phyloP scores from a whole-genome alignment of 2,113 vertebrate genomes.

The Eonycteris spelaea region DNA sequence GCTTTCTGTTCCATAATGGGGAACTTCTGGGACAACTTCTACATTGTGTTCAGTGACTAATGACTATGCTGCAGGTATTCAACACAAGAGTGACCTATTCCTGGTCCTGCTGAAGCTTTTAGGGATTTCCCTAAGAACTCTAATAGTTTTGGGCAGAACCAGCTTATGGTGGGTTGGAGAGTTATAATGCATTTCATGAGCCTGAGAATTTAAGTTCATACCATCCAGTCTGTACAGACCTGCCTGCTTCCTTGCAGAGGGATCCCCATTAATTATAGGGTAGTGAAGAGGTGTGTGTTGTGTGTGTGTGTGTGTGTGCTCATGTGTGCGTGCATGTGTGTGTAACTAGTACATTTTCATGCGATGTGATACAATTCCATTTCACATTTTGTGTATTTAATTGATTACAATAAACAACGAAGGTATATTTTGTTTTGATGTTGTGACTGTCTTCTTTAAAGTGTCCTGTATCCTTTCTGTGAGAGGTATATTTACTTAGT shows the following conservation, averaged over 20 bases:
- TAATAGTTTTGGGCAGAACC: background rate
- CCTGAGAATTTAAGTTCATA: background rate
- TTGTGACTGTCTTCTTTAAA: background rate
- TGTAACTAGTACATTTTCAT: background rate
- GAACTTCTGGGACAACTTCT: background rate
- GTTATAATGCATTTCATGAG: background rate
- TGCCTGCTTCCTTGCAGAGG: background rate
- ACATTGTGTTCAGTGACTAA: background rate
- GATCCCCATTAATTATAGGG: background rate
- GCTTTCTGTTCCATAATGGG: background rate
- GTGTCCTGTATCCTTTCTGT: background rate
- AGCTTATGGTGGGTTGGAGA: background rate
- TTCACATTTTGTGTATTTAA: background rate
- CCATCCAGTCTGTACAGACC: background rate
- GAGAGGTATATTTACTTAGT: slow-evolving; percentile 5
- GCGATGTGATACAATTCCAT: background rate
- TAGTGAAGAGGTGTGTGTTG: background rate
- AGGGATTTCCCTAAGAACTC: background rate
- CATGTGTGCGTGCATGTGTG: background rate
- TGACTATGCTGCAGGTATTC: background rate
- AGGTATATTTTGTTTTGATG: background rate
- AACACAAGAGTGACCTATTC: background rate
- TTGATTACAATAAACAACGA: background rate
- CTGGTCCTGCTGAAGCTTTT: background rate
- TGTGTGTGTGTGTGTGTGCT: background rate